Evolutionary conservation across 2,113 vertebrate genomes (phyloP), one percentile per base, ranked within the genome.

Genomic region (Megaptera novaeangliae): DNA sequence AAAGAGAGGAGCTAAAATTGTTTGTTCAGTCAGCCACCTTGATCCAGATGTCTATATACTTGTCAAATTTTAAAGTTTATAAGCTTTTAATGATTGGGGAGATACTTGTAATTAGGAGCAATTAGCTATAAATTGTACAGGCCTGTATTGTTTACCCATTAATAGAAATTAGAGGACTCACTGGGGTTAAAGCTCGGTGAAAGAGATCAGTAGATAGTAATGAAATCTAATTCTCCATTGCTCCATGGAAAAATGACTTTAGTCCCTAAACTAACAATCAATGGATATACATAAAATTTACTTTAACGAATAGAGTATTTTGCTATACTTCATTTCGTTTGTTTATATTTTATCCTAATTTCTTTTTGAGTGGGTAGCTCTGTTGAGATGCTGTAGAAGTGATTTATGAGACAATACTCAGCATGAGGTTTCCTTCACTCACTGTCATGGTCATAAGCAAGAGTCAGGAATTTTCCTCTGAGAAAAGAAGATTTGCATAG

Each of bases 291-390:
- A 91, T 93, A 88, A 87, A 93, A 87, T 85, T 95, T 57, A 89
- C 17, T 94, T 71, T 89, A 95, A 85, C 91, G 39, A 96, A 78
- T 75, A 74, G 61, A 31, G 36, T 84, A 71, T 96, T 96, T 97
- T 96, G 74, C 52, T 75, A 31, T 88, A 90, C 20, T 72, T 96
- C 34, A 89, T 96, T 97, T 96, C 61, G 92, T 93, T 97, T 75
- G n/a, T 88, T 97, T 97, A 88, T 97, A 57, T 95, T 97, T 97
- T 93, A 94, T 92, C 59, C 57, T 96, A 88, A 88, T 93, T 97
- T 97, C 66, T 89, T 96, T 97, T 94, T 81, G 57, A 93, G 49
- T 86, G 61, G 20, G 36, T 94, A 88, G 41, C 61, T 92, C 87
- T 95, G 21, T 91, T 88, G 61, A 93, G 66, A 95, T 97, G 41